Evolutionary conservation across 2,797 vertebrate species (phyloP).

Genomic region (Mormyrops attenuatus): DNA sequence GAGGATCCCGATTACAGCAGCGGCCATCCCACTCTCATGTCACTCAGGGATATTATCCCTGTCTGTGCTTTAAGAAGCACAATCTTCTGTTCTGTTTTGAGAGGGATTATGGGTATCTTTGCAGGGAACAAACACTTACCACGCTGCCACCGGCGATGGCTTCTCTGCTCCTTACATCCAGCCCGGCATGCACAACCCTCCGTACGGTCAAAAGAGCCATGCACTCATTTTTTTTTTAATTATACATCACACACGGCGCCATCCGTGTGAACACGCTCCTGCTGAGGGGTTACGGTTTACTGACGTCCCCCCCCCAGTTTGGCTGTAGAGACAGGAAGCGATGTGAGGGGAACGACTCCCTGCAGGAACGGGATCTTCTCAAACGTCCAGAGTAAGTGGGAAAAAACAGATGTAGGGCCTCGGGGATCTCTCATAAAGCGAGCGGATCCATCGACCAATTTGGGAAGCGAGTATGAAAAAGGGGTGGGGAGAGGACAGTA

Average conservation of each 20-base stretch:
- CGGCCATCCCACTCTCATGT: background rate
- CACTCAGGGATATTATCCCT: background rate
- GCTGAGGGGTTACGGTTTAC: constrained; percentile 23
- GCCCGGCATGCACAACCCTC: background rate
- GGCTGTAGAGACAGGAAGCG: background rate
- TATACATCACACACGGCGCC: constrained; percentile 52
- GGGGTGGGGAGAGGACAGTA: background rate
- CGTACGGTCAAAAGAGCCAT: background rate
- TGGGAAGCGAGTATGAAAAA: background rate
- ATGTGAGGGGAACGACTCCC: background rate
- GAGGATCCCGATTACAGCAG: background rate
- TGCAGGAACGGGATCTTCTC: background rate
- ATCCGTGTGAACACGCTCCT: constrained; percentile 65
- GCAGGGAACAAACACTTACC: background rate
- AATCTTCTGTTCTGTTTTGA: background rate
- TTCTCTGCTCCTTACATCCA: background rate
- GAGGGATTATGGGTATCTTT: background rate
- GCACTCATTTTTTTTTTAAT: constrained; percentile 58
- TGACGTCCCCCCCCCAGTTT: background rate
- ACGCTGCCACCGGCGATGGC: background rate
- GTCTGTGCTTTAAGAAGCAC: background rate
- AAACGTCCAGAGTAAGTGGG: background rate
- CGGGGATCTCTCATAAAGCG: background rate
- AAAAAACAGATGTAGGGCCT: background rate
- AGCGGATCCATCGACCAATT: background rate